These are phyloP conservation scores for Acanthosepion esculentum DNA, from an alignment of 2,888 invertebrate species.

Conservation along the genomic window DNA sequence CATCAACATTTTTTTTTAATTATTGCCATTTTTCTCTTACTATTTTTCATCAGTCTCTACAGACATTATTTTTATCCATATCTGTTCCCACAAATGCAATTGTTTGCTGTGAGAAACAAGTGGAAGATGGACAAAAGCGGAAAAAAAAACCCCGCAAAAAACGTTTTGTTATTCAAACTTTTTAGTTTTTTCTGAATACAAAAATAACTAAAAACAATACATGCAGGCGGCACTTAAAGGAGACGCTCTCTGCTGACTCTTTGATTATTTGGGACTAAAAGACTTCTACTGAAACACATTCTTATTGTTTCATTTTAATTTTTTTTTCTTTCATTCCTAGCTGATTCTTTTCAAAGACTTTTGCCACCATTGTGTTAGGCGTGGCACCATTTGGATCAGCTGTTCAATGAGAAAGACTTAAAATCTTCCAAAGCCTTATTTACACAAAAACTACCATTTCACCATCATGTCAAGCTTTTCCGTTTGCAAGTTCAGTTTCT, in stretches of 20 bases:
- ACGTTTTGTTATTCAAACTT: neutral
- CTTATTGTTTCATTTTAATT: neutral
- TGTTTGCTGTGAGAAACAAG: neutral
- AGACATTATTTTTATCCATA: neutral
- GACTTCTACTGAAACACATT: neutral
- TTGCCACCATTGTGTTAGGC: neutral
- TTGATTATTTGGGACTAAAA: neutral
- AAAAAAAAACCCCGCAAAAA: neutral
- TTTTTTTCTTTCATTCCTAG: neutral
- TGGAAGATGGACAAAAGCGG: neutral
- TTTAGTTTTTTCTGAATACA: slow-evolving; percentile 17
- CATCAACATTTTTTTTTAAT: neutral
- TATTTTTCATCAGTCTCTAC: neutral
- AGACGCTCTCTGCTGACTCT: neutral
- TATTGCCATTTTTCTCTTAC: neutral
- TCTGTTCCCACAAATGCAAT: neutral
- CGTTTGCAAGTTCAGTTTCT: neutral
- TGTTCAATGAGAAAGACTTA: neutral
- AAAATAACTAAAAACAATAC: neutral
- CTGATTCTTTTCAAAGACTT: slow-evolving; percentile 15
- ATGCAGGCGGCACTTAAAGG: neutral
- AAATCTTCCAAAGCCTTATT: neutral
- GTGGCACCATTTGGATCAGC: neutral
- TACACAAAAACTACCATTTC: neutral
- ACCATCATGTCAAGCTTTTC: slow-evolving; percentile 22